phyloP scores from a whole-genome alignment of 2,113 vertebrate genomes.

The Motacilla tschutschensis region DNA sequence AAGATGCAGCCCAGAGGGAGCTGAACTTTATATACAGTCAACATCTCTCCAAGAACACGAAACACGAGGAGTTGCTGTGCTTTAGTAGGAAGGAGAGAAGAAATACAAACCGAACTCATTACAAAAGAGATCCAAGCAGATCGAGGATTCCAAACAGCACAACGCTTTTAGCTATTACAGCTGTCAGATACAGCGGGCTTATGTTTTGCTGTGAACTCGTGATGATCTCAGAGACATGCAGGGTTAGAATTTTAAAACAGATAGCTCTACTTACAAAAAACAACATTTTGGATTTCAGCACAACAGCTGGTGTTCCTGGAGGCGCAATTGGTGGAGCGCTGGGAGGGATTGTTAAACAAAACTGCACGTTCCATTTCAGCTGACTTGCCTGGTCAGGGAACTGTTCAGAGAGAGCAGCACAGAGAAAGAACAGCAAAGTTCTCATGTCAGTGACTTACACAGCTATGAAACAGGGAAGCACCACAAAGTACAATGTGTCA shows the following conservation, averaged over 20 bases:
- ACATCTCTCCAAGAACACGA: background rate
- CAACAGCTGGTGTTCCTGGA: slow-evolving; percentile 96
- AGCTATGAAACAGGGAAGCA: background rate
- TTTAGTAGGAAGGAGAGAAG: background rate
- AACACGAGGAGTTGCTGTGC: background rate
- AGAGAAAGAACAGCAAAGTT: background rate
- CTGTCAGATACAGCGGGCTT: background rate
- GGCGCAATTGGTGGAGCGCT: slow-evolving; percentile 96
- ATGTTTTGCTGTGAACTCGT: background rate
- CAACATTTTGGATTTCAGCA: slow-evolving; percentile 98
- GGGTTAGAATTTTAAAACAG: background rate
- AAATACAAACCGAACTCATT: background rate
- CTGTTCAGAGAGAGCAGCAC: slow-evolving; percentile 64
- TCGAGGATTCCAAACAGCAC: background rate
- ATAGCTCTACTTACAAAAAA: slow-evolving; percentile 90
- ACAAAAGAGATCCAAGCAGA: background rate
- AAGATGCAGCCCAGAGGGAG: background rate
- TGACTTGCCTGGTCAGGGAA: slow-evolving; percentile 95
- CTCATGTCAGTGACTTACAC: background rate
- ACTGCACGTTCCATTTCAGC: slow-evolving; percentile 98
- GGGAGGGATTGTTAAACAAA: slow-evolving; percentile 97
- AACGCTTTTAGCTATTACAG: background rate
- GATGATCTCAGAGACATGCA: background rate
- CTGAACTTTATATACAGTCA: background rate
- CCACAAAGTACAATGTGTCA: background rate